phyloP scores from a whole-genome alignment of 2,888 invertebrate species.

The Flexamia atlantica region DNA sequence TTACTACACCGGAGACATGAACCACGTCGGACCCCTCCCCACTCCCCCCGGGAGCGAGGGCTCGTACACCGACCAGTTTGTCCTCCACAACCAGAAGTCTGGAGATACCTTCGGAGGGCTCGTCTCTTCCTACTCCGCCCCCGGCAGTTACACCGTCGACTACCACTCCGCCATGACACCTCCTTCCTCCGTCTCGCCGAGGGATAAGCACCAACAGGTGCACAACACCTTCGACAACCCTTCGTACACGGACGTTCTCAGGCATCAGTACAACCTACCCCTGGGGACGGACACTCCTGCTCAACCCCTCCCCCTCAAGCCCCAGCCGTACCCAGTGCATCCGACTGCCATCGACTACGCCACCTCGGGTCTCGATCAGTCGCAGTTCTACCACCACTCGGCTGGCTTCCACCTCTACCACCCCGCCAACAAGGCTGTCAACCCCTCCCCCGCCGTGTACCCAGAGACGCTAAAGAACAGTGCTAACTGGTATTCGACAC shows the following conservation, averaged over 20 bases:
- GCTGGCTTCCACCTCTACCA: constrained; percentile 95
- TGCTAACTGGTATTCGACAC: constrained; percentile 88
- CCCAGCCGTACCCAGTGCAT: constrained; percentile 88
- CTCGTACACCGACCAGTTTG: constrained; percentile 83
- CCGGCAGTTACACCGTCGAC: constrained; percentile 82
- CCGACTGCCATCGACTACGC: constrained; percentile 78
- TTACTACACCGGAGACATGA: constrained; percentile 77
- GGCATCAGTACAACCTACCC: constrained; percentile 82
- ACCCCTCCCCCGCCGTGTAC: constrained; percentile 71
- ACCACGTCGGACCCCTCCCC: constrained; percentile 86
- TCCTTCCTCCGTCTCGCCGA: constrained; percentile 97
- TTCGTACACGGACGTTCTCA: constrained; percentile 75
- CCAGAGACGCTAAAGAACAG: constrained; percentile 74
- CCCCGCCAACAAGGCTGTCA: constrained; percentile 83
- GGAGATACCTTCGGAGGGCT: constrained; percentile 79
- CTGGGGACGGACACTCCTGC: constrained; percentile 79
- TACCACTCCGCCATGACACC: constrained; percentile 98
- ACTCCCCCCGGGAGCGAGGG: constrained; percentile 95
- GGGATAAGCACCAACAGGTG: constrained; percentile 86
- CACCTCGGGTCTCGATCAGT: constrained; percentile 85
- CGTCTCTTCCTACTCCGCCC: constrained; percentile 78
- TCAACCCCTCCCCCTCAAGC: constrained; percentile 89
- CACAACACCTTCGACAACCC: constrained; percentile 73
- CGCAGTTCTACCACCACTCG: constrained; percentile 86
- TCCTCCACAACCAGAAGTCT: constrained; percentile 74